These are phyloP conservation scores for Meliscaeva auricollis DNA, from an alignment of 2,888 invertebrate species.

Conservation along the genomic window DNA sequence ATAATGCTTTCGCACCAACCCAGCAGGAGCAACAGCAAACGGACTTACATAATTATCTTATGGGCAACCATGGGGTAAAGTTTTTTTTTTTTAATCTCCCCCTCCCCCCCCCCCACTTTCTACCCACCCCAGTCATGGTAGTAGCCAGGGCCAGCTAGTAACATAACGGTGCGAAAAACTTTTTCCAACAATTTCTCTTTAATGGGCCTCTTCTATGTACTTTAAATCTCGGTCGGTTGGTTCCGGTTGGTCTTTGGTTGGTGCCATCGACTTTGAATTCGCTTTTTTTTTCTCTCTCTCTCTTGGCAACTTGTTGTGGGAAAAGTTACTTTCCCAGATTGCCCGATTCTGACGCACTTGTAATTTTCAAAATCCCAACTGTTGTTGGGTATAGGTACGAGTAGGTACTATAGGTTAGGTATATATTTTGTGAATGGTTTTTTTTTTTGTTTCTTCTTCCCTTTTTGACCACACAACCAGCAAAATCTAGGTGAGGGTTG, in stretches of 20 bases:
- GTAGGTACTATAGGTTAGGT: too few species aligned
- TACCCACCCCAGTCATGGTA: too few species aligned
- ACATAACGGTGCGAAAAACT: conserved; percentile 46
- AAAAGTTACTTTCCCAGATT: conserved; percentile 69
- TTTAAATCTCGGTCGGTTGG: conserved; percentile 7
- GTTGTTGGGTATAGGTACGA: background rate
- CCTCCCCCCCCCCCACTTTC: too few species aligned
- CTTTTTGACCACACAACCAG: conserved; percentile 23
- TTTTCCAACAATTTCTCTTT: conserved; percentile 61
- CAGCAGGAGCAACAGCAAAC: background rate
- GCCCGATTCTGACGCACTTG: conserved; percentile 54
- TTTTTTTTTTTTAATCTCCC: too few species aligned
- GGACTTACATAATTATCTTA: conserved; percentile 57
- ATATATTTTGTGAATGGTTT: background rate
- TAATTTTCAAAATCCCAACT: conserved; percentile 52
- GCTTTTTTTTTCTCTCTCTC: background rate
- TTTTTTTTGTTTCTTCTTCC: background rate
- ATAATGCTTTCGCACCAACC: conserved; percentile 25
- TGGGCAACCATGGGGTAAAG: background rate
- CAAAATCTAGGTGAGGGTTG: conserved; percentile 15
- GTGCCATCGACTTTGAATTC: background rate
- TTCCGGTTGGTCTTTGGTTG: conserved; percentile 19
- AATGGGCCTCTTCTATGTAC: conserved; percentile 28
- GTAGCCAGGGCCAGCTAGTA: background rate
- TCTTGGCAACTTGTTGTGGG: conserved; percentile 64